Base-by-base conservation (phyloP, 2,797 vertebrate species). In the Neosilurus mollespiculum region DNA sequence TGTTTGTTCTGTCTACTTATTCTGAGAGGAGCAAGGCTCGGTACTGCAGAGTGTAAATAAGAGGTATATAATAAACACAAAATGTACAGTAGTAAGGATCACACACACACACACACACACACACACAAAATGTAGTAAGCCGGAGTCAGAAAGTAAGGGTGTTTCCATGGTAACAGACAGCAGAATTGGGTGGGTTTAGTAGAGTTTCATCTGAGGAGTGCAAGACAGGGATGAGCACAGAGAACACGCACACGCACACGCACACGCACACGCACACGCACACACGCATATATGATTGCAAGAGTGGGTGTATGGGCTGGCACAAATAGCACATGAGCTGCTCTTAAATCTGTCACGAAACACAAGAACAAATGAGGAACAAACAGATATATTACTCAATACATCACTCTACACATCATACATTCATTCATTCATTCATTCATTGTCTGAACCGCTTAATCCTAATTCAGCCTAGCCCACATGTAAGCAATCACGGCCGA, bases 341-440 rank as follows among this genome's bases (percentile, higher is more conserved):
- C 49, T 70, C 66, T 30, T n/a, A 16, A 72, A 64, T 37, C 43
- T 81, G 71, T 81, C 53, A 67, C 66, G 51, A 37, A 87, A 91
- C 88, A 93, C 91, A 91, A 89, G 87, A 77, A 18, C 30, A 62
- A 77, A 81, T 59, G 37, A 84, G 73, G 56, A 61, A 26, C 72
- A 22, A 20, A 30, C 0, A 3, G 71, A 72, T 20, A 30, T 22
- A 26, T 24, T 22, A 51, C 43, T 51, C 9, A 14, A 22, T n/a
- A 51, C 37, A 49, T 49, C 34, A 49, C 43, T 71, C 4, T 51
- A 24, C 51, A 71, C 69, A 51, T 24, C 12, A 51, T 51, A n/a
- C 69, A 70, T 71, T 51, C 34, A 24, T 54, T 51, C 12, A 72
- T 71, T 34, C 0, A 7, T 69, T 34, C 30, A 69, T 22, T 30